Conservation (phyloP, 2,113 vertebrate species). For the Phalacrocorax aristotelis region DNA sequence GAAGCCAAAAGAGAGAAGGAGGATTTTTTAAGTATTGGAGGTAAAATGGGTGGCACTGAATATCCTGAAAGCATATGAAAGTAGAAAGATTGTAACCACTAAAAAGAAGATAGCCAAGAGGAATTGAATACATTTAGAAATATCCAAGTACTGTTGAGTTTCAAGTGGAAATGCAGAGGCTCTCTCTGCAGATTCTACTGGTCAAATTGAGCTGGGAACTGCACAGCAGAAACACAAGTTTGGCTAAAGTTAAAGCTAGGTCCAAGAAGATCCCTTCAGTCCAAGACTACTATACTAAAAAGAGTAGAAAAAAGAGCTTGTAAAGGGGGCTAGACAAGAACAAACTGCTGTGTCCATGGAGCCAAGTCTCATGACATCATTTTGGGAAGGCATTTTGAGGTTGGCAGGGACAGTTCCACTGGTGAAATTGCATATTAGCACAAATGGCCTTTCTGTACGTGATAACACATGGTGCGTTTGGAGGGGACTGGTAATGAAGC, state of each 20-base stretch:
- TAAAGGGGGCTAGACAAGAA: conserved; percentile 1
- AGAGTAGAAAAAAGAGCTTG: neutral
- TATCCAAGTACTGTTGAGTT: neutral
- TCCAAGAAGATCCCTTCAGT: neutral
- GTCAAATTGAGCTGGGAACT: neutral
- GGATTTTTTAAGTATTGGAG: neutral
- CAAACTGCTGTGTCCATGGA: neutral
- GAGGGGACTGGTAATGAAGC: neutral
- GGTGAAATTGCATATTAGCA: neutral
- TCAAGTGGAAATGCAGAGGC: neutral
- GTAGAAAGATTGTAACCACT: neutral
- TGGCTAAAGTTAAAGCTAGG: neutral
- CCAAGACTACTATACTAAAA: neutral
- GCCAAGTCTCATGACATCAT: conserved; percentile 16
- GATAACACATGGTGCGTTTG: neutral
- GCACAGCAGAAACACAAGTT: fast-evolving
- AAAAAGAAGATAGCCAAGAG: neutral
- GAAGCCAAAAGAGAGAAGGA: neutral
- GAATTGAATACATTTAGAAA: neutral
- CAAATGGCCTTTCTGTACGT: neutral
- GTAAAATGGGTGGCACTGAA: neutral
- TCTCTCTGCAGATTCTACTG: neutral
- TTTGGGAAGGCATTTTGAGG: neutral
- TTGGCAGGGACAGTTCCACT: neutral
- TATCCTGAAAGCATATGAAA: neutral